Evolutionary conservation across 2,113 vertebrate species (phyloP).

Genomic region (Podarcis raffonei): DNA sequence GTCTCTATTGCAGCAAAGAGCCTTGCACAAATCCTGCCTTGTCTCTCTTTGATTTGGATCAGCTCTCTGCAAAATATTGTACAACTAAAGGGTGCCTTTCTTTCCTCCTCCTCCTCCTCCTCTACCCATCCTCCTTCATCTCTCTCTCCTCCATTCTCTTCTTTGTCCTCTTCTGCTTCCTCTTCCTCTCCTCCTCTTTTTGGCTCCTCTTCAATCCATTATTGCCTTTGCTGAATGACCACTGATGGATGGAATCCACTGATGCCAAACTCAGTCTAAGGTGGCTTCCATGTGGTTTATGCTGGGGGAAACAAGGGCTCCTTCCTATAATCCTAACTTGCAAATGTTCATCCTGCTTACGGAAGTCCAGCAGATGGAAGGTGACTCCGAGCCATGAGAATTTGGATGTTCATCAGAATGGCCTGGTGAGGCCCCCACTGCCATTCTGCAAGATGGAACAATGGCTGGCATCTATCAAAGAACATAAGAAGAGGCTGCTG

Average conservation of each 20-base stretch:
- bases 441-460: neutral
- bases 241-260: too few species aligned
- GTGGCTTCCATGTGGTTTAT: neutral
- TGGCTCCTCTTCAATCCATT: too few species aligned
- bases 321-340: neutral
- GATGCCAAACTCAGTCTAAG: too few species aligned
- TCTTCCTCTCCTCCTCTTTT: too few species aligned
- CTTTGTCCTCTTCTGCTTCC: too few species aligned
- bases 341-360: neutral
- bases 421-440: neutral
- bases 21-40: neutral
- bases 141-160: too few species aligned
- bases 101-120: too few species aligned
- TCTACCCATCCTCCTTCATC: neutral
- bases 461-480: neutral
- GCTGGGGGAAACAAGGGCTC: neutral
- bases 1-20: neutral
- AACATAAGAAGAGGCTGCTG: too few species aligned
- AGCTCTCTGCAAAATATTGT: neutral
- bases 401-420: neutral
- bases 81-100: neutral
- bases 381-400: conserved; percentile 3
- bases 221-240: too few species aligned
- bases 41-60: neutral
- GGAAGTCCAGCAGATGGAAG: neutral